These are phyloP conservation scores for Cybosia mesomella DNA, from an alignment of 2,888 invertebrate species.

Conservation along the genomic window DNA sequence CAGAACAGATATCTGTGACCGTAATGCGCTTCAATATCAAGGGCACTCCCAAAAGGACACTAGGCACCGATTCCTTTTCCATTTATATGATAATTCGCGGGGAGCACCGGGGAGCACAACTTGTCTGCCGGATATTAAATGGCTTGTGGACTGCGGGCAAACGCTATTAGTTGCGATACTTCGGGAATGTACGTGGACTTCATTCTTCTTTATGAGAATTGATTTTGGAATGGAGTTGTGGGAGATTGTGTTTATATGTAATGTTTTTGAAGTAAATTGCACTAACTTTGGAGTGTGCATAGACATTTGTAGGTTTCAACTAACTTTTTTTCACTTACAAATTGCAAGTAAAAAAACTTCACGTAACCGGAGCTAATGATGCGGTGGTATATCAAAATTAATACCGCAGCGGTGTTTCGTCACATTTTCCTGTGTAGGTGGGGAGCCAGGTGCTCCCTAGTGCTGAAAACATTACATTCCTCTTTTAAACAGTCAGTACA, in stretches of 20 bases:
- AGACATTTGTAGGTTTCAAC: too few species aligned
- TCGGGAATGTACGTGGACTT: conserved; percentile 24
- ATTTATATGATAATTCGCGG: conserved; percentile 68
- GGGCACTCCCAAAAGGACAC: conserved; percentile 44
- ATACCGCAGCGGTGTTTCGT: too few species aligned
- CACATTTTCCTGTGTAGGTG: too few species aligned
- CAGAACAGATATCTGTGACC: conserved; percentile 17
- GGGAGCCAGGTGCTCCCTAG: too few species aligned
- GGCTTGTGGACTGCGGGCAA: conserved; percentile 37
- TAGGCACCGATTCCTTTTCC: conserved; percentile 55
- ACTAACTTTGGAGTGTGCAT: neutral
- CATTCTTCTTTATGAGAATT: conserved; percentile 25
- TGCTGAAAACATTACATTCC: too few species aligned
- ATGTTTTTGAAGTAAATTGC: neutral
- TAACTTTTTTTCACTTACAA: too few species aligned
- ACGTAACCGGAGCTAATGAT: too few species aligned
- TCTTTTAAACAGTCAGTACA: too few species aligned
- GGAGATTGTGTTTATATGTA: neutral
- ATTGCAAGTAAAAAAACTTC: too few species aligned
- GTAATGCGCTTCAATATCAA: conserved; percentile 36
- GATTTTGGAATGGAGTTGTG: conserved; percentile 10
- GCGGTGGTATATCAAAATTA: too few species aligned
- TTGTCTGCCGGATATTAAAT: conserved; percentile 58
- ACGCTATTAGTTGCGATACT: conserved; percentile 38
- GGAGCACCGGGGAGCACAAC: conserved; percentile 33